Evolutionary conservation across 1,140 invertebrate genomes (phyloP).

Genomic region (Trichoplusia ni): DNA sequence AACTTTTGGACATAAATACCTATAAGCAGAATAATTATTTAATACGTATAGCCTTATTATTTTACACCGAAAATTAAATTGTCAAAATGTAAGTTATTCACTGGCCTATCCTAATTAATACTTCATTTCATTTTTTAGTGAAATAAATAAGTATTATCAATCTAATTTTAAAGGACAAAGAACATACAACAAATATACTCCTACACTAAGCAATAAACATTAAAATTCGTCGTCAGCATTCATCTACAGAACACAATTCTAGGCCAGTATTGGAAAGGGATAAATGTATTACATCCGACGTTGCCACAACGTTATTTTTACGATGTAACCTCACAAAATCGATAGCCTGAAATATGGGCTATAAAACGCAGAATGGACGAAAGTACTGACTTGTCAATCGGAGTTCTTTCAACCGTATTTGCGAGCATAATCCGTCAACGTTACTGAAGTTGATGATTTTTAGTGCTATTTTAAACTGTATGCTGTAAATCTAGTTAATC

Average conservation of each 20-base stretch:
- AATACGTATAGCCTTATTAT: too few species aligned
- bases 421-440: neutral
- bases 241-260: neutral
- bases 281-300: constrained; percentile 2
- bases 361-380: constrained; percentile 2
- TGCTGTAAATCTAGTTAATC: too few species aligned
- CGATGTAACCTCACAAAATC: neutral
- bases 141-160: neutral
- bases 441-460: neutral
- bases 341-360: constrained; percentile 12
- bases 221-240: neutral
- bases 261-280: neutral
- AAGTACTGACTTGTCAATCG: constrained; percentile 2
- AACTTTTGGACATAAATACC: too few species aligned
- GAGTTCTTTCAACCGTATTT: neutral
- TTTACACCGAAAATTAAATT: too few species aligned
- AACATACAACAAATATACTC: neutral
- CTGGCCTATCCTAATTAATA: too few species aligned
- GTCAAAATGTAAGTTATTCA: too few species aligned
- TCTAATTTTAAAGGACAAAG: neutral
- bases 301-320: constrained; percentile 16
- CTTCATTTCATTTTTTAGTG: too few species aligned
- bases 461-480: neutral
- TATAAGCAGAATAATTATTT: too few species aligned
- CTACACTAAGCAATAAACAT: neutral